Evolutionary conservation across 2,113 vertebrate genomes (phyloP), one percentile per base, ranked within the genome.

Genomic region (Chamaea fasciata): DNA sequence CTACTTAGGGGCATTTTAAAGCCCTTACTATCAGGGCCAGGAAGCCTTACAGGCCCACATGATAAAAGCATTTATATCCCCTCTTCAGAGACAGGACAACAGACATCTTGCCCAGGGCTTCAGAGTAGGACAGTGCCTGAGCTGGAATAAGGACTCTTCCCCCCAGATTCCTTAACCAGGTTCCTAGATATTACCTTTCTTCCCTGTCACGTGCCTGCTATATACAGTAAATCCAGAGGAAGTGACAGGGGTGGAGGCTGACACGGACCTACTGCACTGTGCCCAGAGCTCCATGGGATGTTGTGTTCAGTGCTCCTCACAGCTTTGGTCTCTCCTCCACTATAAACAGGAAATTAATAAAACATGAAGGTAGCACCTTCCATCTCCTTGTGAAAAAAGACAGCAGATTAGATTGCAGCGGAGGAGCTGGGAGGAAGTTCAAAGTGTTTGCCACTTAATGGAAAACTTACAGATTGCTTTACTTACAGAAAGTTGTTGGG

Each of bases 261-360:
- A 56, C 56, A 27, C 7, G 10, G 56, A 75, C 27, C 19, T 50
- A 15, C 22, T 16, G n/a, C 71, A 14, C 50, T 10, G 26, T 4
- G 55, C 44, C 78, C 18, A 23, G 15, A 75, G 75, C 83, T 35
- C n/a, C 1, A 0, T 4, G 31, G 41, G 52, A 37, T 78, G 73
- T 1, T 89, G 74, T 41, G 89, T 37, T 44, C 2, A 1, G 83
- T 31, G 44, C 3, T 78, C 65, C 73, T 84, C 49, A 27, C 2
- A 6, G 41, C 68, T 83, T 81, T 62, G 62, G 35, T 60, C 56
- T 92, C 60, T 80, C 31, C 47, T n/a, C 44, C 24, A 5, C 35
- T 22, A 47, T 52, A 90, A 96, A 89, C 28, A 93, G 76, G 41
- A 84, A 59, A 86, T 78, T 2, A 93, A 92, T 94, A 93, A 95